Percentiles rank a stretch among this genome's conserved stretches.
phyloP scores from a whole-genome alignment of 2,888 invertebrate genomes.

The Odontocerum albicorne region DNA sequence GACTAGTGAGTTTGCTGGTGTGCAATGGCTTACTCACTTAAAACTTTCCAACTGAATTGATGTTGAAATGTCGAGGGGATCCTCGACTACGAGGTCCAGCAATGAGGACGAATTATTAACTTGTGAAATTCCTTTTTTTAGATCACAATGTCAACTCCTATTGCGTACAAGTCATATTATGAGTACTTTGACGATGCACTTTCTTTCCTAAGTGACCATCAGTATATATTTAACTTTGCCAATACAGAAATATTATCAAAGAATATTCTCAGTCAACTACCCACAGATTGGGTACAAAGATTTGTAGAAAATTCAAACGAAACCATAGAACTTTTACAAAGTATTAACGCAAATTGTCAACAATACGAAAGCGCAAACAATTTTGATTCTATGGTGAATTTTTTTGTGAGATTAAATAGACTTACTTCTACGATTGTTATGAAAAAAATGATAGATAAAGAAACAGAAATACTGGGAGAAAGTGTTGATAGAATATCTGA shows the following conservation, averaged over 20 bases:
- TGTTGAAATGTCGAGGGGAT: too few relatives aligned
- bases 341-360: not conserved
- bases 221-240: slow-evolving; percentile 65
- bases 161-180: slow-evolving; percentile 32
- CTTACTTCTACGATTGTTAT: too few relatives aligned
- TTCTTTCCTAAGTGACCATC: slow-evolving; percentile 58
- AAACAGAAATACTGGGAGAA: too few relatives aligned
- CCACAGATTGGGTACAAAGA: not conserved
- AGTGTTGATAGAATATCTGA: too few relatives aligned
- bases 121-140: too few relatives aligned
- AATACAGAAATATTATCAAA: slow-evolving; percentile 66
- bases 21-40: too few relatives aligned
- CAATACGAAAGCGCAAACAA: too few relatives aligned
- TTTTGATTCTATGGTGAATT: not conserved
- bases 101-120: too few relatives aligned
- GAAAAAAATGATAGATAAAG: too few relatives aligned
- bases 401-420: not conserved
- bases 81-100: too few relatives aligned
- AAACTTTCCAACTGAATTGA: too few relatives aligned
- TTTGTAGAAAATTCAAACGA: slow-evolving; percentile 9
- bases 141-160: slow-evolving; percentile 35
- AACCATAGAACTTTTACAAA: slow-evolving; percentile 36
- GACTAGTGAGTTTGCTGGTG: too few relatives aligned
- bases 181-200: slow-evolving; percentile 61
- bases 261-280: slow-evolving; percentile 49